Evolutionary conservation across 1,140 invertebrate genomes (phyloP), one percentile per base, ranked within the genome.

Genomic region (Uloborus diversus): DNA sequence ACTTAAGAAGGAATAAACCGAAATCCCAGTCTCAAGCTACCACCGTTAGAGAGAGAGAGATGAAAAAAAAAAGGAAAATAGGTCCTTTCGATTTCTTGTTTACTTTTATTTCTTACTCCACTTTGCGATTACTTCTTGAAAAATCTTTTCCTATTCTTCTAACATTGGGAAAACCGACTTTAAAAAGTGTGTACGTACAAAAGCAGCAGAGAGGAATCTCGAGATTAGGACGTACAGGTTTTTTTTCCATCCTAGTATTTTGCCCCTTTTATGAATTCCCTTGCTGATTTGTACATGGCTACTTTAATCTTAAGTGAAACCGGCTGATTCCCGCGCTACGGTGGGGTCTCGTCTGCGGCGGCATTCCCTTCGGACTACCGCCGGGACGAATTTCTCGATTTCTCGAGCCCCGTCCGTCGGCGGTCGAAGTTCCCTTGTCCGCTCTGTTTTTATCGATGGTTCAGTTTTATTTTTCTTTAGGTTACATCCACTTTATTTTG

Each of bases 361-460:
- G 37, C 64, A 7, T 37, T 32, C 30, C 35, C 73, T 78, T 62
- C 73, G 47, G 73, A 78, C 61, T 57, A n/a, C n/a, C 33, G 28
- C 37, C 73, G 49, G 47, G 73, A 65, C 56, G 47, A 37, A 27
- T 35, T 33, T 28, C 57, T 53, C 51, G 37, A 75, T 75, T 53
- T 64, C 14, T 33, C 71, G 71, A 51, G 37, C 73, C 61, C 30
- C 73, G 73, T 53, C 13, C 7, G 9, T 53, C 20, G 49, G 49
- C 49, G 17, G 11, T 20, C 5, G 7, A 20, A 30, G 20, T 47
- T 14, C 27, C 14, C 30, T 70, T 70, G 68, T 70, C 69, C 69
- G 20, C 59, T 75, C 57, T 59, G n/a, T n/a, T n/a, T 75, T 78
- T 78, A 78, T 78, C 73, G 73, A 78, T 62, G 73, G 57, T 78